Evolutionary conservation across 2,113 vertebrate genomes (phyloP), one percentile per base, ranked within the genome.

Genomic region (Stictonetta naevosa): DNA sequence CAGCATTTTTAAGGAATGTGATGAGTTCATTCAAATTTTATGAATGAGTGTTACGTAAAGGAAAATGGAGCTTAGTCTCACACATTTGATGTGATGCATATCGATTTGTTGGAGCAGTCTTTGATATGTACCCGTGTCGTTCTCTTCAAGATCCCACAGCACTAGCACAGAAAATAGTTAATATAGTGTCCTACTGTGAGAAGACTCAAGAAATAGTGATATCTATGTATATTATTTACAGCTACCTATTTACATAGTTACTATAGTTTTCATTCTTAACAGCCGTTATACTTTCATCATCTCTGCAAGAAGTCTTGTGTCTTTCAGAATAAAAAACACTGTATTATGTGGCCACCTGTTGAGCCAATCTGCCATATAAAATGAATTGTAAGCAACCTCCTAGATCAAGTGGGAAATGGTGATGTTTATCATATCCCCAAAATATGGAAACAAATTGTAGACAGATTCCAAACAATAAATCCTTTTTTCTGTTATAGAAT

Each of bases 181-280:
- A 66, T 53, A 7, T 21, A 55, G n/a, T 56, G 50, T 46, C 34
- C 23, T 80, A 22, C 42, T 67, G 34, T 50, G 76, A 76, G 44
- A 73, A 31, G 38, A 86, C 33, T 84, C 66, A 48, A 81, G 71
- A 66, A 95, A 58, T 67, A 78, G 31, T 42, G 44, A 62, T 76
- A 52, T 21, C 69, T 74, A 36, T 93, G 23, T 86, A 68, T 92
- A 26, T 52, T 97, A 96, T 91, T 96, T 95, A 95, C 83, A 92
- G 66, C 83, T 90, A 44, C 67, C 19, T 83, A 20, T 92, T 92
- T 91, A 82, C 1, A 4, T 55, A 74, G 60, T 82, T 58, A 86
- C 50, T 46, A 72, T 68, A 8, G 17, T 73, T 87, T 79, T 48
- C 48, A 69, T 86, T 92, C 71, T 80, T 79, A 73, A 73, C 29